Evolutionary conservation across 2,888 invertebrate species (phyloP), one percentile per base, ranked within the genome.

Genomic region (Gnatocerus cornutus): DNA sequence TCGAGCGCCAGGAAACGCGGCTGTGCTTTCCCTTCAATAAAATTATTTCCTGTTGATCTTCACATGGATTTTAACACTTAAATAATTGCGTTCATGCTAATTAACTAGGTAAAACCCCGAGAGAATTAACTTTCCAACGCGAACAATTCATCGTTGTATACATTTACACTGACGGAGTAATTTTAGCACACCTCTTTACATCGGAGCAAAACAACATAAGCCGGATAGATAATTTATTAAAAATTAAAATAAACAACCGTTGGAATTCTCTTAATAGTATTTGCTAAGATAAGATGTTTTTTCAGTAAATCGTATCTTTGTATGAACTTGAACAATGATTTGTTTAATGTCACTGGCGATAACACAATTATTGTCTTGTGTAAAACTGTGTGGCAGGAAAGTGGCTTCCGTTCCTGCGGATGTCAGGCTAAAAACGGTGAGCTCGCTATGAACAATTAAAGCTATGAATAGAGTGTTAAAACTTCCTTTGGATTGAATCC

Each of bases 241-340:
- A 43, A 43, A 12, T 37, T 37, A 12, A 43, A 43, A 43, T 21
- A 33, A 33, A 33, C 33, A 48, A n/a, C 3, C 2, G 16, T 55
- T 14, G 41, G 55, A 39, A 56, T 16, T 52, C 52, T 56, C 14
- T 12, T 56, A 50, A 29, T 10, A 7, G 5, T 50, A 56, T 56
- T 43, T 56, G 43, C 43, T 16, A 27, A 56, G 56, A 56, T 56
- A 56, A 56, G 55, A 37, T 27, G 56, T 56, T 39, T 56, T 56
- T 56, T 56, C 43, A 41, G 16, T 56, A 27, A 41, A 4, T 37
- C 10, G 10, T 56, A 56, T 43, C 43, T 43, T 27, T 39, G 9
- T 55, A 10, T 56, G 56, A 56, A 56, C 43, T 41, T 56, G 56
- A 56, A 27, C 43, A 56, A 43, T 10, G 21, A 37, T 43, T 56